Evolutionary conservation across 2,113 vertebrate species (phyloP).

Genomic region (Psittacula cyanocephala): DNA sequence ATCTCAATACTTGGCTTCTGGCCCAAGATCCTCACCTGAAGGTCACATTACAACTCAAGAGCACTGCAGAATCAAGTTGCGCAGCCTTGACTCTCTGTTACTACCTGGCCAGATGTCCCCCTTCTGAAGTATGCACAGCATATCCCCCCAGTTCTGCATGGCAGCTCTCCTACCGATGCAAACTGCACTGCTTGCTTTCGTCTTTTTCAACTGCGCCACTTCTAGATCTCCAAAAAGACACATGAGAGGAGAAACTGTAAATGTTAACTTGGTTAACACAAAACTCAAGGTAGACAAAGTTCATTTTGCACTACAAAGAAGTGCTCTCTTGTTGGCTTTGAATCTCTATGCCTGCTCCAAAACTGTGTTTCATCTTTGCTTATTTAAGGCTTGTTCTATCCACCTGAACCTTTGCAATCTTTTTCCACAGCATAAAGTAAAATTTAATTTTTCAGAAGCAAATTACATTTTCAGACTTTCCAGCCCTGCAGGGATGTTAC

Average conservation of each 20-base stretch:
- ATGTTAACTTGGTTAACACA: neutral
- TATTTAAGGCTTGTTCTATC: neutral
- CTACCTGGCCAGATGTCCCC: neutral
- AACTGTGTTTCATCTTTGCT: neutral
- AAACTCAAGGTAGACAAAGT: neutral
- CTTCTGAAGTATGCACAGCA: neutral
- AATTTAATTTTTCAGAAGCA: neutral
- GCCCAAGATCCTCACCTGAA: neutral
- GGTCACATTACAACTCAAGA: neutral
- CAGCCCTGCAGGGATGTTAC: neutral
- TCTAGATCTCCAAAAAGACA: neutral
- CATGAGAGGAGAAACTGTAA: neutral
- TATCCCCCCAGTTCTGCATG: fast-evolving
- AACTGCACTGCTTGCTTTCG: neutral
- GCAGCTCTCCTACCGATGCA: neutral
- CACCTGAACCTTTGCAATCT: neutral
- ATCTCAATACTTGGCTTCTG: neutral
- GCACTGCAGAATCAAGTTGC: neutral
- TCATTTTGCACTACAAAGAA: neutral
- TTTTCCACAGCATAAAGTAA: neutral
- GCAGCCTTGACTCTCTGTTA: neutral
- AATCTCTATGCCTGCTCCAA: neutral
- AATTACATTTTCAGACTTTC: neutral
- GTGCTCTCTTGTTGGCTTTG: neutral
- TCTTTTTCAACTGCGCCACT: neutral